phyloP scores from a whole-genome alignment of 2,888 invertebrate genomes.

The Tenthredo scrophulariae region DNA sequence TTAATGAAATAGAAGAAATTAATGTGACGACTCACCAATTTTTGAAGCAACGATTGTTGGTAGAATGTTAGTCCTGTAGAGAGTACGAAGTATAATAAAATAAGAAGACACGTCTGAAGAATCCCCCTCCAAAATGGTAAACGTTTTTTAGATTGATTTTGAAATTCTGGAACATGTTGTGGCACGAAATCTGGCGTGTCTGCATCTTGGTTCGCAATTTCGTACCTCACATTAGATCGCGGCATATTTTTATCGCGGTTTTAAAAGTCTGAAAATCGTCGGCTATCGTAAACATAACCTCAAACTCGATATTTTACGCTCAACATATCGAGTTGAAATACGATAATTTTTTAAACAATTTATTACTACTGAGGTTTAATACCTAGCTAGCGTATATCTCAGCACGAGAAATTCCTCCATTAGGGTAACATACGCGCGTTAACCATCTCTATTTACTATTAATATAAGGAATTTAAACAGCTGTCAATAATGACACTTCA shows the following conservation, averaged over 20 bases:
- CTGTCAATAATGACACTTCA: conserved; percentile 55
- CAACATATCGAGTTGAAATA: background rate
- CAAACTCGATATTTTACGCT: background rate
- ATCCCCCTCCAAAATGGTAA: conserved; percentile 67
- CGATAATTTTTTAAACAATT: background rate
- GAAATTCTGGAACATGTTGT: conserved; percentile 70
- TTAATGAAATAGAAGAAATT: background rate
- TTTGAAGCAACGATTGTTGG: conserved; percentile 95
- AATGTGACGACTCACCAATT: conserved; percentile 74
- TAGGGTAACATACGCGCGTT: conserved; percentile 47
- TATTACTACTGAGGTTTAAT: background rate
- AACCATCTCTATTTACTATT: conserved; percentile 52
- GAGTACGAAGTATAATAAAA: conserved; percentile 92
- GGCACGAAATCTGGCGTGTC: conserved; percentile 72
- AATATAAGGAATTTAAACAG: conserved; percentile 54
- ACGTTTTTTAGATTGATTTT: conserved; percentile 66
- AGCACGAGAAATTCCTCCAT: background rate
- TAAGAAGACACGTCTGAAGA: conserved; percentile 79
- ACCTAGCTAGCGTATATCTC: background rate
- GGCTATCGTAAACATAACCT: conserved; percentile 60
- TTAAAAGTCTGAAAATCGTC: background rate
- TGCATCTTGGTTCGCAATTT: conserved; percentile 73
- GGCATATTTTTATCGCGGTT: conserved; percentile 69
- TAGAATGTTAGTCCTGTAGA: conserved; percentile 98
- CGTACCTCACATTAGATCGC: conserved; percentile 74